Evolutionary conservation across 2,113 vertebrate genomes (phyloP).

Genomic region (Bubo blakistoni): DNA sequence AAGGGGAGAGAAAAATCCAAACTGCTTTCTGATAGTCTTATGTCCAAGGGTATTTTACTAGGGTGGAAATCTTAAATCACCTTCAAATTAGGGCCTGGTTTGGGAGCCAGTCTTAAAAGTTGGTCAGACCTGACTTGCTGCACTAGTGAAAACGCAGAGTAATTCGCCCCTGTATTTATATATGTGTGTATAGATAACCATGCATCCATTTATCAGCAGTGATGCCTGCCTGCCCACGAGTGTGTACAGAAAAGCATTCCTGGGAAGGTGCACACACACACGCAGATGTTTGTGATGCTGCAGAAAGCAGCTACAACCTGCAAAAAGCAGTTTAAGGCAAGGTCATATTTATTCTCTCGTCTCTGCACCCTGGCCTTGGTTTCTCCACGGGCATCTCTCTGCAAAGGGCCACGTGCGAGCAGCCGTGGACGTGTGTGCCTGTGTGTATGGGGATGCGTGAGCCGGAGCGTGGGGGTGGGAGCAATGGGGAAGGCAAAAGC

Average conservation of each 20-base stretch:
- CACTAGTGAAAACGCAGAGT: not conserved
- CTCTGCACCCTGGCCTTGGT: accelerated
- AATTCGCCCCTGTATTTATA: accelerated
- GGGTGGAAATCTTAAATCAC: not conserved
- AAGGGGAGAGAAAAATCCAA: constrained; percentile 7
- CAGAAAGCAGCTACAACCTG: accelerated
- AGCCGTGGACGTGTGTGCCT: not conserved
- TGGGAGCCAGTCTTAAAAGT: not conserved
- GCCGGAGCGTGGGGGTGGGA: not conserved
- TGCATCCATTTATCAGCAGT: accelerated
- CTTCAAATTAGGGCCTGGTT: not conserved
- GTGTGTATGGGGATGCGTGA: accelerated
- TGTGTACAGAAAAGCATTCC: accelerated
- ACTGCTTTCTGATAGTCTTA: not conserved
- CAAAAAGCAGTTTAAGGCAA: not conserved
- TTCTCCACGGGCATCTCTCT: not conserved
- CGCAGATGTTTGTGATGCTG: accelerated
- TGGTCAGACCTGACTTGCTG: not conserved
- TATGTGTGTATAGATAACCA: accelerated
- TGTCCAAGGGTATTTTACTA: not conserved
- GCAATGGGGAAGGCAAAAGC: not conserved
- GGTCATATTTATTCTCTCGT: accelerated
- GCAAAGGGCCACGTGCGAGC: not conserved
- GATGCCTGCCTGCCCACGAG: not conserved
- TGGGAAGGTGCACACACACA: accelerated